phyloP scores from a whole-genome alignment of 2,113 vertebrate genomes.

The Gobius niger region DNA sequence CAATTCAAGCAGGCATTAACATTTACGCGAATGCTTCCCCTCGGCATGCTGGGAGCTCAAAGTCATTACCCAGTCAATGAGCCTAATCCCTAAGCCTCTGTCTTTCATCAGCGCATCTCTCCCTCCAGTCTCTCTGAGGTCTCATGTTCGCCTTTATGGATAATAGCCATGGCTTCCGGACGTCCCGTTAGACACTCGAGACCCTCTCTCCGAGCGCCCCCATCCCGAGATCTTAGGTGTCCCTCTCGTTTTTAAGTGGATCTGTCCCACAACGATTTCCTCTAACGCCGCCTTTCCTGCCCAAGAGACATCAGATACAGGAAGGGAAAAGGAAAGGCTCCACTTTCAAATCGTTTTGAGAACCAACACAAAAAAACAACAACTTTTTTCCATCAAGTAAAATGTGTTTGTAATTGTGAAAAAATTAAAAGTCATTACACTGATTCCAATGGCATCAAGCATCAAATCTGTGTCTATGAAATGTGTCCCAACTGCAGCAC shows the following conservation, averaged over 20 bases:
- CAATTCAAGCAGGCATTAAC: slow-evolving; percentile 1
- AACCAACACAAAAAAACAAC: too few species aligned
- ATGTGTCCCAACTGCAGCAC: too few species aligned
- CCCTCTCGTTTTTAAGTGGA: slow-evolving; percentile 39
- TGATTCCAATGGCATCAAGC: too few species aligned
- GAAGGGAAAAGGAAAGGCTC: slow-evolving; percentile 33
- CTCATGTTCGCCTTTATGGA: slow-evolving; percentile 10
- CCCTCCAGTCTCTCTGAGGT: slow-evolving; percentile 15
- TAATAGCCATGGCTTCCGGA: neutral
- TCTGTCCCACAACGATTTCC: slow-evolving; percentile 32
- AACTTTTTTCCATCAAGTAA: too few species aligned
- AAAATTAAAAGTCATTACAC: too few species aligned
- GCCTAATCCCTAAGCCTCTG: neutral
- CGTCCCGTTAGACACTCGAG: slow-evolving; percentile 20
- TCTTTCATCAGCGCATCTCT: slow-evolving; percentile 8
- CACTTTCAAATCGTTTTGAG: too few species aligned
- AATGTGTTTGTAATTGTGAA: too few species aligned
- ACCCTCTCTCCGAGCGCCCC: slow-evolving; percentile 25
- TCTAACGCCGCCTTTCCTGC: slow-evolving; percentile 16
- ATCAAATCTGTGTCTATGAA: too few species aligned
- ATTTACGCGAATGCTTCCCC: slow-evolving; percentile 3
- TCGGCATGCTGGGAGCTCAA: slow-evolving; percentile 10
- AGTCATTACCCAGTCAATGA: slow-evolving; percentile 14
- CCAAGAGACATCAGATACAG: slow-evolving; percentile 50
- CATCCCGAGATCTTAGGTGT: slow-evolving; percentile 33